A percentile compares a stretch with the other conserved stretches of the same genome.
Evolutionary conservation across 1,140 invertebrate species (phyloP).

Genomic region (Drosophila littoralis): DNA sequence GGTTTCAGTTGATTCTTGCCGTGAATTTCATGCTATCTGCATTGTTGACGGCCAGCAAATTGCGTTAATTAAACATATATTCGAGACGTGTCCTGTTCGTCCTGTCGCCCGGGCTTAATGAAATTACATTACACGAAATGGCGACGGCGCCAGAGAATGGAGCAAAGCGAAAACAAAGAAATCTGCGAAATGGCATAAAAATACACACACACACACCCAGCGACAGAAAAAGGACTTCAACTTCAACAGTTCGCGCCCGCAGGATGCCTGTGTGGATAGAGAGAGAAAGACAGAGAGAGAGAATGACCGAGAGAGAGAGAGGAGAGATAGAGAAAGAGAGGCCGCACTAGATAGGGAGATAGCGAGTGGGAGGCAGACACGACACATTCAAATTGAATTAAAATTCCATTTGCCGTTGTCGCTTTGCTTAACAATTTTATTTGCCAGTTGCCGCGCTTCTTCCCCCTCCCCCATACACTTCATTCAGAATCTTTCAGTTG

Average conservation of each 20-base stretch:
- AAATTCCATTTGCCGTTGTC: constrained; percentile 79
- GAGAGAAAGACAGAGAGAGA: neutral
- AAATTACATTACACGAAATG: constrained; percentile 69
- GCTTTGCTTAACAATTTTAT: constrained; percentile 65
- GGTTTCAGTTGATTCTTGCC: neutral
- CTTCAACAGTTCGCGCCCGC: constrained; percentile 27
- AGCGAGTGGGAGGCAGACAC: neutral
- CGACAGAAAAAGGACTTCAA: constrained; percentile 7
- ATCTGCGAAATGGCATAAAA: constrained; percentile 41
- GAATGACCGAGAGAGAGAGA: neutral
- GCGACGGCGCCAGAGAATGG: constrained; percentile 28
- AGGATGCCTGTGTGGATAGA: constrained; percentile 61
- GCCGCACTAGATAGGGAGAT: neutral
- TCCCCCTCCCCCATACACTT: neutral
- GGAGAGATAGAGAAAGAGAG: neutral
- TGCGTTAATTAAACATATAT: constrained; percentile 58
- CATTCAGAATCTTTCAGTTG: neutral
- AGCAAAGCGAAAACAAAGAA: constrained; percentile 41
- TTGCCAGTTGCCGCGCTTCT: constrained; percentile 36
- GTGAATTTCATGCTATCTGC: constrained; percentile 12
- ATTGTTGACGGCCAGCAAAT: constrained; percentile 41
- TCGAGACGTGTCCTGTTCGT: constrained; percentile 35
- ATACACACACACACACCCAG: constrained; percentile 19
- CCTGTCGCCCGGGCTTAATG: constrained; percentile 59
- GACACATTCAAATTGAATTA: constrained; percentile 76